A percentile compares a stretch with the other conserved stretches of the same genome.
Evolutionary conservation across 1,140 invertebrate genomes (phyloP).

Genomic region (Copidosoma floridanum): DNA sequence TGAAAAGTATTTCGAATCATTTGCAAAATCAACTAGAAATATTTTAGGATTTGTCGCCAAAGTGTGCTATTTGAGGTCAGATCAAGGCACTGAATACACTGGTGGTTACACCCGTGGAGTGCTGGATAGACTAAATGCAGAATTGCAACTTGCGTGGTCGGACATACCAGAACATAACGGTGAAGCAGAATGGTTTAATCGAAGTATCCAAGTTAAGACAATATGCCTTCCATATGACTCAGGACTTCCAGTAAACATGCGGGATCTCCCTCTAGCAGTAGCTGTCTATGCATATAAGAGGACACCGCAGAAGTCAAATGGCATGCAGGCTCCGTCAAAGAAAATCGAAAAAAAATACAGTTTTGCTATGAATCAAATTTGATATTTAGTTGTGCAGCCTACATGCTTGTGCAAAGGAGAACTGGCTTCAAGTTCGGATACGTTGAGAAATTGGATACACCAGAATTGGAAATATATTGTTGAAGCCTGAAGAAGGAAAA

Average conservation of each 20-base stretch:
- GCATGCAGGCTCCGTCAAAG: conserved; percentile 19
- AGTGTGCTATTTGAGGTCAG: conserved; percentile 13
- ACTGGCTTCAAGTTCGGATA: conserved; percentile 12
- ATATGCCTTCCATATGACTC: conserved; percentile 34
- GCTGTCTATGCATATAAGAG: conserved; percentile 33
- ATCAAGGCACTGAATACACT: conserved; percentile 21
- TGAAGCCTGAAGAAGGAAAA: too few species aligned
- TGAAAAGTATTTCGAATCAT: conserved; percentile 12
- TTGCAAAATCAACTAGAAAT: conserved; percentile 17
- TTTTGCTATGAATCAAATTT: conserved; percentile 3
- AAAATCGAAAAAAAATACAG: neutral
- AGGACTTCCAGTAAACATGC: conserved; percentile 31
- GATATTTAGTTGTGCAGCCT: conserved; percentile 8
- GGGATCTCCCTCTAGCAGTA: conserved; percentile 37
- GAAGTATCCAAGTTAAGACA: conserved; percentile 32
- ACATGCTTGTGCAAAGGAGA: conserved; percentile 15
- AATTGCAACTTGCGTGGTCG: conserved; percentile 1
- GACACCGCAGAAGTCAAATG: conserved; percentile 12
- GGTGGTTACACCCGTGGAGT: conserved; percentile 8
- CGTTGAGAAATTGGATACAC: neutral
- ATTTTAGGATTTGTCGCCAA: conserved; percentile 10
- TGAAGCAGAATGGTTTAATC: conserved; percentile 38
- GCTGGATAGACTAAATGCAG: neutral
- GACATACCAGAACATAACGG: conserved; percentile 44
- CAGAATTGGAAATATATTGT: too few species aligned